Conservation (phyloP, 2,113 vertebrate genomes). For the Thalassarche chlororhynchos region DNA sequence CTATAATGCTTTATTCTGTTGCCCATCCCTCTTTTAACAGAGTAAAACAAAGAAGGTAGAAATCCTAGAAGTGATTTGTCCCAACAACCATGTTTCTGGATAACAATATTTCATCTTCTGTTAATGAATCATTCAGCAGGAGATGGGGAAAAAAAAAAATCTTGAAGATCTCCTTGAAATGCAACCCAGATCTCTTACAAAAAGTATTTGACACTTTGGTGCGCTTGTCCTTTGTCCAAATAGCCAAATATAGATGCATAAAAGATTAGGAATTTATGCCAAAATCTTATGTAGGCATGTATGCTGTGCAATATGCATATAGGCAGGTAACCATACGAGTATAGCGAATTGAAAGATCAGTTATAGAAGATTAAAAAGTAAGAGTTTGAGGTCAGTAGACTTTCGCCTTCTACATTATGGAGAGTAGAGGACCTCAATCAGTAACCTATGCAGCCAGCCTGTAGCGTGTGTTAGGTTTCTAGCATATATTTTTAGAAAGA, state of each 20-base stretch:
- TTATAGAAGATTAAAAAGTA: background rate
- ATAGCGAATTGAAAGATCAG: background rate
- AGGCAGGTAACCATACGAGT: background rate
- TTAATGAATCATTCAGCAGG: background rate
- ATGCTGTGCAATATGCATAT: no score
- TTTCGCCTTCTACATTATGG: background rate
- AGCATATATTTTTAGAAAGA: background rate
- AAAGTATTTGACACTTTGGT: background rate
- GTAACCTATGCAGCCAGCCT: background rate
- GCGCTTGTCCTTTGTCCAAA: background rate
- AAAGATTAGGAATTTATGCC: background rate
- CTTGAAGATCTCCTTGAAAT: background rate
- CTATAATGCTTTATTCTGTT: background rate
- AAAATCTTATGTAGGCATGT: background rate
- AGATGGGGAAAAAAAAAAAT: background rate
- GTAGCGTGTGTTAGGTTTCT: background rate
- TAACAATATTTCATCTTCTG: background rate
- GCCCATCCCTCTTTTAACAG: background rate
- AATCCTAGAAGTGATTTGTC: background rate
- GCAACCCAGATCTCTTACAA: background rate
- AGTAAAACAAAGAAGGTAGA: background rate
- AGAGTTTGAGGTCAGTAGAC: background rate
- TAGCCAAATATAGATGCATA: background rate
- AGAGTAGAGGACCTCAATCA: background rate
- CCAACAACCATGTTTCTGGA: background rate